These are phyloP conservation scores for Synergus japonicus DNA, from an alignment of 2,888 invertebrate species.

Conservation along the genomic window DNA sequence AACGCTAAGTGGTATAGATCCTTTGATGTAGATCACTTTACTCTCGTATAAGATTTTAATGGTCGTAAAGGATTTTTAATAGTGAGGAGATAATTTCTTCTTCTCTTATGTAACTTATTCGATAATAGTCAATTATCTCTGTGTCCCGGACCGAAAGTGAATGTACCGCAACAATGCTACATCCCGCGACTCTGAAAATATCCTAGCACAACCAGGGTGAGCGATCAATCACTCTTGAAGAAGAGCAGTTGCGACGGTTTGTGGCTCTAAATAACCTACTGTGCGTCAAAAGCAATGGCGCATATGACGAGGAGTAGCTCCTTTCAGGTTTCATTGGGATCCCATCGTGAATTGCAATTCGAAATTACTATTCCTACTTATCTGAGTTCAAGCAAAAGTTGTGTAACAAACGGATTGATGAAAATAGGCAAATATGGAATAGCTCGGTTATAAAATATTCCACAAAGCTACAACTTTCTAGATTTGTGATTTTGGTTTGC, in stretches of 20 bases:
- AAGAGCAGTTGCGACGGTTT: conserved; percentile 53
- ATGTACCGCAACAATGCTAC: conserved; percentile 51
- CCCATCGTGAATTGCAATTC: not conserved
- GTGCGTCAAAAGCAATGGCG: conserved; percentile 39
- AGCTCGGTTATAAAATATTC: too few relatives aligned
- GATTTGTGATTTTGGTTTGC: too few relatives aligned
- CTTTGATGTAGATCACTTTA: not conserved
- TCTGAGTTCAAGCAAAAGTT: not conserved
- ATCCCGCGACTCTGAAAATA: conserved; percentile 54
- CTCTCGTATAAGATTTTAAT: not conserved
- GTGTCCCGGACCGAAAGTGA: conserved; percentile 34
- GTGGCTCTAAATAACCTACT: conserved; percentile 51
- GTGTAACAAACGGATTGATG: not conserved
- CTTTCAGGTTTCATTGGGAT: conserved; percentile 21
- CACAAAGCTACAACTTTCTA: too few relatives aligned
- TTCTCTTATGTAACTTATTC: conserved; percentile 14
- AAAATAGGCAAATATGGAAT: too few relatives aligned
- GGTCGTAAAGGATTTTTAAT: not conserved
- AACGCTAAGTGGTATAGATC: too few relatives aligned
- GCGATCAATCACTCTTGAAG: conserved; percentile 68
- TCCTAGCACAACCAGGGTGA: conserved; percentile 53
- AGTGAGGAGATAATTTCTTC: not conserved
- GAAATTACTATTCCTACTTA: not conserved
- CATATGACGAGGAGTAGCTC: conserved; percentile 37
- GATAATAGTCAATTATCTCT: conserved; percentile 21